Base-by-base conservation (phyloP, 2,797 vertebrate species). In the Catharus ustulatus region DNA sequence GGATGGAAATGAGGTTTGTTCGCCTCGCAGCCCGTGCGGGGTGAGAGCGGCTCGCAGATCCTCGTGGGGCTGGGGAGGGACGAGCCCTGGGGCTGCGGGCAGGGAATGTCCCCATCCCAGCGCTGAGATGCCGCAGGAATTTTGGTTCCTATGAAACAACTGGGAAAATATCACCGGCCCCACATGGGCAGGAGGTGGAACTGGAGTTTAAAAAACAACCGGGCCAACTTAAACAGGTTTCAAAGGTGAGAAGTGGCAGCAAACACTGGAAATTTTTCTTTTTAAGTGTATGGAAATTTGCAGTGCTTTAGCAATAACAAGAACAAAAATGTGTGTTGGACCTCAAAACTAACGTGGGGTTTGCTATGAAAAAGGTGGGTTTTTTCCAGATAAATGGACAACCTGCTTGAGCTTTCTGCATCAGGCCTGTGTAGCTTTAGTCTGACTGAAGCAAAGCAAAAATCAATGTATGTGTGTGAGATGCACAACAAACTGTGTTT, bases 1-100 rank as follows among this genome's bases (percentile, higher is more conserved):
- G 30, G 77, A 8, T 78, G 84, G 81, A 43, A 27, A 24, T 6
- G 7, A 7, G 74, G 71, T 49, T 75, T 9, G 84, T 11, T 32
- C 5, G 58, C 66, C 22, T 11, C 7, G 0, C 7, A 27, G 46
- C 17, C 16, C 9, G 32, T 2, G 36, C 15, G 2, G 55, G 46
- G 18, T 1, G 7, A n/a, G 71, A 42, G 82, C 3, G 0, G 46
- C 54, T 11, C 19, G 81, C 2, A 6, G 14, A 51, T 22, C 2
- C 62, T 11, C 36, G 34, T 32, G 52, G 79, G 58, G 59, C 38
- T 57, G 85, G 86, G 46, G 67, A 84, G 57, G n/a, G 15, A 2
- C 59, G 0, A 32, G 32, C 36, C 29, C n/a, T 4, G 54, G 8
- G 46, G 32, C 21, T 82, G 68, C 12, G 66, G 84, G 40, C 38